Conservation (phyloP, 2,113 vertebrate species). For the Strigops habroptila region DNA sequence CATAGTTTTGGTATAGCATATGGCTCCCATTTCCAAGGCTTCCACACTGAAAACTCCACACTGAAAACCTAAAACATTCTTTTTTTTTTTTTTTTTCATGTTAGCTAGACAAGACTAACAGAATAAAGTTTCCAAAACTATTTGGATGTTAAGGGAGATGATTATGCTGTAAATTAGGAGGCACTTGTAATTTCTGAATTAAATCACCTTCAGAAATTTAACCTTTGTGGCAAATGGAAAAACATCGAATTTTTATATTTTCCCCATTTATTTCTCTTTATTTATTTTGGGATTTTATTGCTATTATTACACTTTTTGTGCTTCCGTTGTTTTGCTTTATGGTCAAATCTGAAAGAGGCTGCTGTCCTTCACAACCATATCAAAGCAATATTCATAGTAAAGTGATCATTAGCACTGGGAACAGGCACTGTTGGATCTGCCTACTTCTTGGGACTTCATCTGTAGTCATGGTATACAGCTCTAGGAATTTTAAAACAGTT, state of each 20-base stretch:
- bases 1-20: neutral
- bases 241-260: neutral
- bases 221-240: neutral
- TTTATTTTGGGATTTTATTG: neutral
- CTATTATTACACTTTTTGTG: neutral
- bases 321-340: neutral
- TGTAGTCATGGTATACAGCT: neutral
- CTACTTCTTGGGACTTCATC: neutral
- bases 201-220: neutral
- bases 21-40: constrained; percentile 21
- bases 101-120: neutral
- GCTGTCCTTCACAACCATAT: neutral
- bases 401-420: neutral
- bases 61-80: neutral
- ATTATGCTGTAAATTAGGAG: neutral
- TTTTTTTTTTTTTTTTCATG: neutral
- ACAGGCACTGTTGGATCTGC: neutral
- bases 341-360: neutral
- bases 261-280: neutral
- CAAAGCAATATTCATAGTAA: neutral
- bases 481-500: neutral
- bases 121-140: neutral
- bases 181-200: neutral
- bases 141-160: neutral
- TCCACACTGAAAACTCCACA: neutral